Percentiles rank a stretch among this genome's conserved stretches.
These are phyloP conservation scores for Pica pica DNA, from an alignment of 2,113 vertebrate genomes.

Conservation along the genomic window DNA sequence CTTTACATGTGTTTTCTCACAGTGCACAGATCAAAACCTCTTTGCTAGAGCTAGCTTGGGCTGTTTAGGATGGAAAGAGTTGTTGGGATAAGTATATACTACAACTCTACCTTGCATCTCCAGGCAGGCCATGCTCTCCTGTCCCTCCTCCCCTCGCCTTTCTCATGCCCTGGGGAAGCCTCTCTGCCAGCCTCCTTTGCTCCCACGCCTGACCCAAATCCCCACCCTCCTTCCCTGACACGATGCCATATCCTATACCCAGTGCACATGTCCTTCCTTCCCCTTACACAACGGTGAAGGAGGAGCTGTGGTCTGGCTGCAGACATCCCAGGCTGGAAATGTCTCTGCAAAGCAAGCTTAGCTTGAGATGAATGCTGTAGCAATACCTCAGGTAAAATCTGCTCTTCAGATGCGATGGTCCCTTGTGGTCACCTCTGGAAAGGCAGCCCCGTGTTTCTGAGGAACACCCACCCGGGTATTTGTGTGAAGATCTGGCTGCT, in stretches of 20 bases:
- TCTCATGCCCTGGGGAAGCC: not conserved
- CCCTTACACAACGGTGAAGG: not conserved
- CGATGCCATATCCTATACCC: not conserved
- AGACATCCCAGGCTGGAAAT: not conserved
- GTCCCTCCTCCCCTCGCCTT: not conserved
- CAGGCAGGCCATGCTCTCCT: not conserved
- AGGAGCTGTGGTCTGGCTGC: not conserved
- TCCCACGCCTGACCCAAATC: not conserved
- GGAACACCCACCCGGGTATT: not conserved
- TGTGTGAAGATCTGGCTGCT: not conserved
- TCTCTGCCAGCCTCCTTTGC: not conserved
- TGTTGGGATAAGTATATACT: not conserved
- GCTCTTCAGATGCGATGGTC: fast-evolving
- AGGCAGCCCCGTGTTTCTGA: not conserved
- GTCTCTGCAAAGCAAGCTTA: not conserved
- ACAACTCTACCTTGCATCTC: not conserved
- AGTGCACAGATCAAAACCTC: not conserved
- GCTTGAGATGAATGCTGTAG: not conserved
- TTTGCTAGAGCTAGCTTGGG: not conserved
- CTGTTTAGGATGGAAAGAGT: not conserved
- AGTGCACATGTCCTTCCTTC: not conserved
- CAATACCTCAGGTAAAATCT: not conserved
- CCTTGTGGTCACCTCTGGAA: not conserved
- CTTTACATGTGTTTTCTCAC: not conserved
- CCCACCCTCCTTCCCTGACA: not conserved